Conservation (phyloP, 2,797 vertebrate species). For the Caiman crocodilus region DNA sequence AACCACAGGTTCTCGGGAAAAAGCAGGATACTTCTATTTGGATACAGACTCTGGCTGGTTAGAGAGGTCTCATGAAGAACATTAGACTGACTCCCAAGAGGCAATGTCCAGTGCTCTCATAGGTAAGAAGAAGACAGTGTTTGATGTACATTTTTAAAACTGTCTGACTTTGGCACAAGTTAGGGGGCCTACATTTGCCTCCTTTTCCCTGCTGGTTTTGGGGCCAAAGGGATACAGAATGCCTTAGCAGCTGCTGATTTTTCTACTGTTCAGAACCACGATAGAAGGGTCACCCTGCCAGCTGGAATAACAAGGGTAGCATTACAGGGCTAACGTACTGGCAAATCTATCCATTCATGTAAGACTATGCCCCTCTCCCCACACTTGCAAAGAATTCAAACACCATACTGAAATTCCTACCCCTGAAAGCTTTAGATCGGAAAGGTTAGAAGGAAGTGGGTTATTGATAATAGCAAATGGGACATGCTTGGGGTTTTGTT, state of each 20-base stretch:
- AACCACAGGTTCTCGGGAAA: neutral
- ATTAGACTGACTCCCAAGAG: neutral
- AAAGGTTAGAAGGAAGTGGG: constrained; percentile 31
- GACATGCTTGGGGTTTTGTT: neutral
- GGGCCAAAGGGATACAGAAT: constrained; percentile 3
- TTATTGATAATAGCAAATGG: constrained; percentile 25
- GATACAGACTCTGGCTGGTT: neutral
- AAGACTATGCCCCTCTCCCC: constrained; percentile 5
- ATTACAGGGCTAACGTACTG: constrained; percentile 28
- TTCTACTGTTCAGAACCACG: constrained; percentile 50
- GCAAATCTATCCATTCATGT: constrained; percentile 37
- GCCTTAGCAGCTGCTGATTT: constrained; percentile 29
- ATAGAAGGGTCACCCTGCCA: constrained; percentile 49
- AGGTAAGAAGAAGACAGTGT: neutral
- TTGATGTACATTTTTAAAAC: neutral
- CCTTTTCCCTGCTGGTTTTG: constrained; percentile 2
- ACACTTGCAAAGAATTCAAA: neutral
- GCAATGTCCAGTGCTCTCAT: neutral
- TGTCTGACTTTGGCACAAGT: accelerated
- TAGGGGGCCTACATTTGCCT: neutral
- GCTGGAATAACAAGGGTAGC: constrained; percentile 69
- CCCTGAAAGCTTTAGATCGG: neutral
- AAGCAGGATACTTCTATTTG: neutral
- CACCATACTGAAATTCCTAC: constrained; percentile 18
- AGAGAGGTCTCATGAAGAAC: neutral